Base-by-base conservation (phyloP, 1,140 invertebrate species). In the Ladona fulva region DNA sequence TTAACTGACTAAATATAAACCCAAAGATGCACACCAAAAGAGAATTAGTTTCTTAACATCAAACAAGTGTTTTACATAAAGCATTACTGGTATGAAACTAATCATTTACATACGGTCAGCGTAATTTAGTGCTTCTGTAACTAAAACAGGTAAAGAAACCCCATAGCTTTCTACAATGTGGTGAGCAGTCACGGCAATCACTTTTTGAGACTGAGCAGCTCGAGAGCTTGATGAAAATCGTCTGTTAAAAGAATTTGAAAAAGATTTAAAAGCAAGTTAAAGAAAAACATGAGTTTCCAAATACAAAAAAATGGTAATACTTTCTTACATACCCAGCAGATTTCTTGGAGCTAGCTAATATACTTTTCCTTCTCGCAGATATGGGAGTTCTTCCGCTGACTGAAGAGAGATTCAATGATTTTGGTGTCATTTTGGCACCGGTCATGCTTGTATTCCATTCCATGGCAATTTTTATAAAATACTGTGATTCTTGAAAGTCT, bases 81-180 rank as follows among this genome's bases (percentile, higher is more conserved):
- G 29, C 29, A 37, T 37, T 37, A 1, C 1, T 37, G 8, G 3
- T 22, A 5, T 3, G 12, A 73, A 73, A 77, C 1, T 77, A 19
- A 19, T 5, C 24, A 74, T 80, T 44, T 73, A 86, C 87, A 87
- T 88, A 94, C 93, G 81, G 79, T 94, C 91, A 37, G 90, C 89
- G 84, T 93, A 92, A 29, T 92, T 93, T n/a, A 97, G 83, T 14
- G 93, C 93, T 87, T 97, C 95, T 42, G 93, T 95, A 0, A 97
- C 92, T 59, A 94, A 87, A 6, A 96, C 94, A 73, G 95, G 95
- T 22, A 96, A 84, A 6, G 93, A 88, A 29, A 89, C 86, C 0
- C 94, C 94, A 88, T 90, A 96, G 78, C 88, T 90, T 84, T 94
- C 92, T 0, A 93, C 89, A 25, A 89, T 87, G 81, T 91, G 91